Evolutionary conservation across 2,888 invertebrate species (phyloP), one percentile per base, ranked within the genome.

Genomic region (Ophioninae sp.): DNA sequence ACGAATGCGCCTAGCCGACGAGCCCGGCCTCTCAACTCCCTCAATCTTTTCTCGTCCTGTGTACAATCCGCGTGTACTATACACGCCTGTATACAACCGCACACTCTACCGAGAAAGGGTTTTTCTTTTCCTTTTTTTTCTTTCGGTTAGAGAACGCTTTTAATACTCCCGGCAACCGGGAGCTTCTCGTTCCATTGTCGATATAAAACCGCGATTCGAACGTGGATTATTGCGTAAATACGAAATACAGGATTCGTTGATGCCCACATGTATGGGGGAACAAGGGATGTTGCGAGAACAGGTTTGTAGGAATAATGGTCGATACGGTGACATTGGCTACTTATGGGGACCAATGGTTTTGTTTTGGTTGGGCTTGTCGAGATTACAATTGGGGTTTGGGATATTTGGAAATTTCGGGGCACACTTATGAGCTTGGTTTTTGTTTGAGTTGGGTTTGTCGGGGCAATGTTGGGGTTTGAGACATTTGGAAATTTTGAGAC

Each of bases 151-250:
- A 88, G 90, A 88, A 91, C 89, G 91, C 91, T 92, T 92, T 92
- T 91, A 92, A 91, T 91, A 91, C 91, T 90, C 87, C 89, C 89
- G 89, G 88, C 89, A 30, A 88, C 82, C 85, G 74, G 69, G 78
- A 82, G 87, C 88, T 86, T 67, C 86, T 83, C 85, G 80, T 81
- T 79, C 88, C 83, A 91, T 91, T 89, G 89, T 91, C 89, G 90
- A 91, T 91, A 68, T 68, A 65, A 72, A 91, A 89, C 90, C 30
- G 89, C 89, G 89, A 69, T 89, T 91, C 90, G 88, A 88, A 89
- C 87, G 68, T 74, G 87, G 88, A 91, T 91, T 89, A 90, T 89
- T 90, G 75, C 75, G 89, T 89, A 89, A 90, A 89, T 89, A 90
- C 88, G 82, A 83, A 77, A 82, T 69, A 73, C 69, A 73, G 72